Evolutionary conservation across 1,140 invertebrate species (phyloP), one percentile per base, ranked within the genome.

Genomic region (Mylabris phalerata): DNA sequence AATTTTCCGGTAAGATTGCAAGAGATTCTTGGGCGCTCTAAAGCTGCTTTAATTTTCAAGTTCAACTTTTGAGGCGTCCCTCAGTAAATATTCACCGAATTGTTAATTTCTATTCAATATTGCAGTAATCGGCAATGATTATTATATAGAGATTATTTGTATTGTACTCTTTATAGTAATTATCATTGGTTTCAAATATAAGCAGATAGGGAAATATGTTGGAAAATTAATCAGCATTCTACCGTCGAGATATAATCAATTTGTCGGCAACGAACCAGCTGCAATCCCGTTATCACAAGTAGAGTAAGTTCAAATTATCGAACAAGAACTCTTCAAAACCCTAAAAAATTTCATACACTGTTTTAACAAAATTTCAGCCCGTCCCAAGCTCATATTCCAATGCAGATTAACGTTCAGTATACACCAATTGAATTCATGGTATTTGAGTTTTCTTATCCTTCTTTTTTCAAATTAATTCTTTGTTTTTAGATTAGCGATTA

Each of bases 351-450:
- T 13, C 13, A 13, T 19, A 19, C 1, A 1, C 19, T 19, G 19
- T 19, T 19, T 19, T 19, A 19, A 19, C 1, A 19, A 19, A 19
- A 19, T 19, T 19, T 19, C 19, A 19, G 19, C 19, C 19, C 19
- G 19, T 19, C 19, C 19, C 19, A 19, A 4, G 38, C 26, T 32
- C 6, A 11, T 48, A 32, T 48, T 48, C 47, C 9, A 5, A 54
- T 54, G 51, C 32, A 13, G 5, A 57, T 63, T 9, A 67, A 65
- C 42, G 38, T 48, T 9, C 65, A 63, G 11, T 67, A 67, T 40
- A 65, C 60, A 19, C 65, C 63, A 27, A 43, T 61, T 13, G 65
- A 65, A 19, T 64, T 65, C 57, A 44, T 58, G 19, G 39, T 55
- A 39, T 32, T 51, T 32, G 7, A 64, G 62, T 24, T 62, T 48